These are phyloP conservation scores for Dromococcyx pavoninus DNA, from an alignment of 2,797 vertebrate genomes.

Conservation along the genomic window DNA sequence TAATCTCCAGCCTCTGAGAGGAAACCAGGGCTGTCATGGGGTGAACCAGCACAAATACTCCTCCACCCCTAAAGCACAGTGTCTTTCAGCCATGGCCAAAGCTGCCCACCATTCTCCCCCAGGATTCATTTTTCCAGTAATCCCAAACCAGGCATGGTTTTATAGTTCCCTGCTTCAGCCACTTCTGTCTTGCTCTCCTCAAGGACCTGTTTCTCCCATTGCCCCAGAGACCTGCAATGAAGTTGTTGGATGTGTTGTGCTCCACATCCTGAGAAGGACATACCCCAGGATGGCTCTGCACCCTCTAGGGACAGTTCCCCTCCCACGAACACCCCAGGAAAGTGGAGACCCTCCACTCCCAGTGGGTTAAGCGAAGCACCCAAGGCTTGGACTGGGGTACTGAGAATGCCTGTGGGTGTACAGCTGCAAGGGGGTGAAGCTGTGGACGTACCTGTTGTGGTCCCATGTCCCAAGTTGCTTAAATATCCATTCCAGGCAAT, in stretches of 20 bases:
- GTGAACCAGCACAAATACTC: neutral
- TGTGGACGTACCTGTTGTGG: neutral
- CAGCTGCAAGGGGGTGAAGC: neutral
- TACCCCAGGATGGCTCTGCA: rapidly evolving
- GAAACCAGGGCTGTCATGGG: neutral
- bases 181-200: neutral
- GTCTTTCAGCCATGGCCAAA: neutral
- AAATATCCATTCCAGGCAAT: neutral
- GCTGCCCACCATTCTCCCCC: no score
- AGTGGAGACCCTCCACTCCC: neutral
- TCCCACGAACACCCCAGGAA: rapidly evolving
- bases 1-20: neutral
- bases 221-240: neutral
- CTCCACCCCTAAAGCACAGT: neutral
- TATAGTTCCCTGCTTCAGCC: neutral
- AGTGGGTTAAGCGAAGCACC: neutral
- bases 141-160: neutral
- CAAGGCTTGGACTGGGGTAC: neutral
- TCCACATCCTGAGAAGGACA: neutral
- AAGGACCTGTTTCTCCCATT: neutral
- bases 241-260: neutral
- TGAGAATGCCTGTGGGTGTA: neutral
- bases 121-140: neutral
- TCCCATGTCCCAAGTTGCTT: neutral
- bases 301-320: neutral